Percentiles rank a stretch among this genome's conserved stretches.
Conservation (phyloP, 2,797 vertebrate genomes). For the Ateles fusciceps region DNA sequence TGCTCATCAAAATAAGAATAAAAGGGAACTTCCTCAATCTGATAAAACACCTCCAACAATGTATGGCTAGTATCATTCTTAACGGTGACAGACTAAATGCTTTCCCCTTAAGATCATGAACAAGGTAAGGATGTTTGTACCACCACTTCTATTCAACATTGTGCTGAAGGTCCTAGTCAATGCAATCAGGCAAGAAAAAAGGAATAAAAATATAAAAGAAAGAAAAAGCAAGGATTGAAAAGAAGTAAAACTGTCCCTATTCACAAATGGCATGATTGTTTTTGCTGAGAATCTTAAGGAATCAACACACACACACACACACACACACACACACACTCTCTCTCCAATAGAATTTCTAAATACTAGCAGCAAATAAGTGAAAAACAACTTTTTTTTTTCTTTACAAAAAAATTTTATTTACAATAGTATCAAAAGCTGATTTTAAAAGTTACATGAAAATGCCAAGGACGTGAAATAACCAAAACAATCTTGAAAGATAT, state of each 20-base stretch:
- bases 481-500: neutral
- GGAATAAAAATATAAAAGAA: neutral
- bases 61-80: neutral
- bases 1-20: neutral
- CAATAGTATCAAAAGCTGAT: neutral
- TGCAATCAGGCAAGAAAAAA: neutral
- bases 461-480: neutral
- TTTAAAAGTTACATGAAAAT: neutral
- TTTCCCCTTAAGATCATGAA: neutral
- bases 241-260: no score
- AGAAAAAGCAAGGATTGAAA: neutral
- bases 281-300: neutral
- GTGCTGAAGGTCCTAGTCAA: neutral
- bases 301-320: neutral
- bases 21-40: neutral
- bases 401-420: neutral
- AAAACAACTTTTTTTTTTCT: neutral
- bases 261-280: neutral
- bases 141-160: neutral
- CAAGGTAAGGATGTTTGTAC: neutral
- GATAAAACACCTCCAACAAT: neutral
- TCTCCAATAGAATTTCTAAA: neutral
- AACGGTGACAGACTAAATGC: neutral
- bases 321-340: fast-evolving
- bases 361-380: neutral